Evolutionary conservation across 2,113 vertebrate species (phyloP).

Genomic region (Cygnus atratus): DNA sequence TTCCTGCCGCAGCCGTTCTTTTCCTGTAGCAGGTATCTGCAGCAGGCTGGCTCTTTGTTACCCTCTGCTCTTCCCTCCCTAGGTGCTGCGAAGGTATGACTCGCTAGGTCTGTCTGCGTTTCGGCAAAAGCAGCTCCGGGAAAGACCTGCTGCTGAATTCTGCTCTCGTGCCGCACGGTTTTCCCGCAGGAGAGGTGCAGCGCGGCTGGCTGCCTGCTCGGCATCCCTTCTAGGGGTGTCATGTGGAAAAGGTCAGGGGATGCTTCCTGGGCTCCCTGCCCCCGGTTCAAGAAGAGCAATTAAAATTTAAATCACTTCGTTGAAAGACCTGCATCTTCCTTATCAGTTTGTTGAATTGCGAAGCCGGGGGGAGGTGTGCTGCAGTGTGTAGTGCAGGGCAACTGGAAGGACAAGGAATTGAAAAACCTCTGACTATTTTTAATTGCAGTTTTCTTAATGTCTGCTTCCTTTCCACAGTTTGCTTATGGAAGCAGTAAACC

Average conservation of each 20-base stretch:
- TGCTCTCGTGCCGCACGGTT: neutral
- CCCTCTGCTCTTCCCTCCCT: neutral
- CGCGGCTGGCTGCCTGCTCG: neutral
- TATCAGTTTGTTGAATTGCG: neutral
- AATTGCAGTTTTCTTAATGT: neutral
- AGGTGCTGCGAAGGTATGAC: constrained; percentile 17
- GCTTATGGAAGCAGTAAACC: neutral
- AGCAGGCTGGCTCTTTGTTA: constrained; percentile 63
- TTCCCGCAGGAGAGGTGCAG: neutral
- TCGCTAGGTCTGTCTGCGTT: neutral
- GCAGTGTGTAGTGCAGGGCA: neutral
- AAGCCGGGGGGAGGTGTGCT: neutral
- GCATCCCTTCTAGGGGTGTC: neutral
- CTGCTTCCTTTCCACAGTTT: constrained; percentile 19
- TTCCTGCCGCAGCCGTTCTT: constrained; percentile 60
- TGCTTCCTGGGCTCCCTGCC: neutral
- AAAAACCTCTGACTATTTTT: neutral
- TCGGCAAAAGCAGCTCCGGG: neutral
- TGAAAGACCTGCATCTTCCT: neutral
- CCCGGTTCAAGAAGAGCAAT: neutral
- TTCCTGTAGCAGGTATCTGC: constrained; percentile 57
- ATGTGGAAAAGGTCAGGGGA: constrained; percentile 22
- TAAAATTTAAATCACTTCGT: neutral
- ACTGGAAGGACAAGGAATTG: neutral
- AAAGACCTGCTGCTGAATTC: neutral